A percentile compares a stretch with the other conserved stretches of the same genome.
Evolutionary conservation across 2,797 vertebrate species (phyloP).

Genomic region (Cyprinodon diabolis): DNA sequence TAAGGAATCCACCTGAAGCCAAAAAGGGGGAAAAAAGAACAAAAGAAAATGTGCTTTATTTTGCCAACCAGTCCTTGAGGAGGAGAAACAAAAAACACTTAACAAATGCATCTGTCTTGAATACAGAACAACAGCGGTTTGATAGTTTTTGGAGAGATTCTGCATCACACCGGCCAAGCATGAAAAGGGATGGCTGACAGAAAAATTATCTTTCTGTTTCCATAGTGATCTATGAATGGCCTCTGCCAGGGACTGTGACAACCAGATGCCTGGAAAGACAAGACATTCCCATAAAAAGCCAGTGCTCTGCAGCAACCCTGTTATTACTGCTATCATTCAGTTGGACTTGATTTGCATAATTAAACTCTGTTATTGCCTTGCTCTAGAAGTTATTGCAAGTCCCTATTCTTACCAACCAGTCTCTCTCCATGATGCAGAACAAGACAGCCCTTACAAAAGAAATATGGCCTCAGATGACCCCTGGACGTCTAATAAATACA

Average conservation of each 20-base stretch:
- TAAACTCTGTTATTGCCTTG: conserved; percentile 69
- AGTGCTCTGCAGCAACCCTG: conserved; percentile 71
- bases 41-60: conserved; percentile 40
- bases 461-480: conserved; percentile 45
- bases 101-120: conserved; percentile 44
- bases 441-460: conserved; percentile 28
- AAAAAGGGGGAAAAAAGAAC: conserved; percentile 39
- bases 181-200: conserved; percentile 68
- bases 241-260: conserved; percentile 67
- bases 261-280: conserved; percentile 73
- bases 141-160: conserved; percentile 59
- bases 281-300: conserved; percentile 72
- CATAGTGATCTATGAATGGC: conserved; percentile 76
- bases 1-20: conserved; percentile 46
- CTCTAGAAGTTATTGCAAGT: conserved; percentile 51
- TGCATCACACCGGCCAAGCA: conserved; percentile 58
- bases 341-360: conserved; percentile 83
- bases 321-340: conserved; percentile 84
- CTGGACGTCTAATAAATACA: conserved; percentile 53
- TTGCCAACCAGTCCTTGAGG: conserved; percentile 15
- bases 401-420: conserved; percentile 49
- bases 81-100: conserved; percentile 47
- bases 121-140: conserved; percentile 40
- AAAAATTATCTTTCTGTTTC: conserved; percentile 73
- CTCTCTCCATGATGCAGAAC: conserved; percentile 40